Base-by-base conservation (phyloP, 1,140 invertebrate genomes). In the Zaprionus nigranus region DNA sequence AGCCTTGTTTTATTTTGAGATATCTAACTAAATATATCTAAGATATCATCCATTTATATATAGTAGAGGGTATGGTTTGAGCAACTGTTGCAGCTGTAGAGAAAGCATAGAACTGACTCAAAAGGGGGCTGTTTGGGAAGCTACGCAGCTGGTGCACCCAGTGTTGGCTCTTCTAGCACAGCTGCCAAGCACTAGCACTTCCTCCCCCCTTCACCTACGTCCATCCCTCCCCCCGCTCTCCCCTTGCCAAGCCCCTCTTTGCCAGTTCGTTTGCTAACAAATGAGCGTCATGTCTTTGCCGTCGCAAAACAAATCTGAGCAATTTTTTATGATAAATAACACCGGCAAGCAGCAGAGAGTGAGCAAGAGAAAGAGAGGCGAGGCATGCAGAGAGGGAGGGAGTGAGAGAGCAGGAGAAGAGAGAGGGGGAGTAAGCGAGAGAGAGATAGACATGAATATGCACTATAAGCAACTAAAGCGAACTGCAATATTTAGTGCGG, bases 251-350 rank as follows among this genome's bases (percentile, higher is more conserved):
- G 66, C 78, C 60, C 38, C 11, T 71, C 11, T 71, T 83, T 83
- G 81, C 81, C 83, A 73, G 67, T 63, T 73, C 70, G 68, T 68
- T 74, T 62, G 72, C 81, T 90, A 90, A 90, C 85, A 90, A 90
- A 90, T 90, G 85, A 90, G 86, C 85, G 67, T 77, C 85, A 90
- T 90, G 85, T 90, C 85, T 90, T 85, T 90, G 82, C 76, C 86
- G 85, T 90, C 85, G 85, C 81, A 90, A 85, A 90, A 90, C 85
- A 90, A 90, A 90, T 90, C 85, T 90, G 78, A 82, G 86, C 85
- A 82, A 90, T 90, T 90, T 90, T 90, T 90, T 90, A 90, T 90
- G 85, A 90, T 90, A 90, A 90, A 90, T 90, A 90, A 90, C 85
- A 85, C 76, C 79, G 62, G 66, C 54, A 20, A 51, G 64, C 22